These are phyloP conservation scores for Xenentodon cancila DNA, from an alignment of 2,797 vertebrate genomes.

Conservation along the genomic window DNA sequence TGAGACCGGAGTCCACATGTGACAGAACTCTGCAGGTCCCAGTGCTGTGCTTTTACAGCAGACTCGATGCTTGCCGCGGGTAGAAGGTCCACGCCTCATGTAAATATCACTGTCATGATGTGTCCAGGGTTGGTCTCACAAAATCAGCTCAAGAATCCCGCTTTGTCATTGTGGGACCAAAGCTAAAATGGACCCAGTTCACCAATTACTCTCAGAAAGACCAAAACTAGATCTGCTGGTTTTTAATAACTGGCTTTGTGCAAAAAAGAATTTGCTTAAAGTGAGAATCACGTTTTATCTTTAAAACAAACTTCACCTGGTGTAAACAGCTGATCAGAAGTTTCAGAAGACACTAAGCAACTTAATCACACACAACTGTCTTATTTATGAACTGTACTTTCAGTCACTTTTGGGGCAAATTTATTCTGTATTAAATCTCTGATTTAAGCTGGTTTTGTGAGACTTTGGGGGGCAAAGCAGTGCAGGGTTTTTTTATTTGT, in stretches of 20 bases:
- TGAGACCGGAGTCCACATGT: neutral
- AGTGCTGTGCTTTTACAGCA: conserved; percentile 6
- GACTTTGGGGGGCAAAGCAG: conserved; percentile 4
- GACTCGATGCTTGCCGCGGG: neutral
- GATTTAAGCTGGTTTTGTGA: conserved; percentile 20
- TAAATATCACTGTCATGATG: neutral
- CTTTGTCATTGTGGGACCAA: conserved; percentile 3
- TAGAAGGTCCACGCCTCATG: neutral
- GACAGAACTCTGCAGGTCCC: neutral
- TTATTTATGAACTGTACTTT: conserved; percentile 8
- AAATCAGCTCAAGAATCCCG: conserved; percentile 12
- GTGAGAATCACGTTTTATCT: neutral
- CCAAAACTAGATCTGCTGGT: neutral
- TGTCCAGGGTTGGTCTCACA: conserved; percentile 27
- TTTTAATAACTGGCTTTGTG: neutral
- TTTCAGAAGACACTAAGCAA: conserved; percentile 21
- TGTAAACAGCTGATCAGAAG: neutral
- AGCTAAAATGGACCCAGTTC: neutral
- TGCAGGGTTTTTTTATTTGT: neutral
- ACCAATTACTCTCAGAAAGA: neutral
- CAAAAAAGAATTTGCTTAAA: neutral
- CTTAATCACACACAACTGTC: conserved; percentile 19
- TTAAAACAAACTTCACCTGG: neutral
- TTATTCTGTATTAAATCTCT: conserved; percentile 14
- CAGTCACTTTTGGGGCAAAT: neutral